Conservation (phyloP, 2,797 vertebrate genomes). For the Aplochiton taeniatus region DNA sequence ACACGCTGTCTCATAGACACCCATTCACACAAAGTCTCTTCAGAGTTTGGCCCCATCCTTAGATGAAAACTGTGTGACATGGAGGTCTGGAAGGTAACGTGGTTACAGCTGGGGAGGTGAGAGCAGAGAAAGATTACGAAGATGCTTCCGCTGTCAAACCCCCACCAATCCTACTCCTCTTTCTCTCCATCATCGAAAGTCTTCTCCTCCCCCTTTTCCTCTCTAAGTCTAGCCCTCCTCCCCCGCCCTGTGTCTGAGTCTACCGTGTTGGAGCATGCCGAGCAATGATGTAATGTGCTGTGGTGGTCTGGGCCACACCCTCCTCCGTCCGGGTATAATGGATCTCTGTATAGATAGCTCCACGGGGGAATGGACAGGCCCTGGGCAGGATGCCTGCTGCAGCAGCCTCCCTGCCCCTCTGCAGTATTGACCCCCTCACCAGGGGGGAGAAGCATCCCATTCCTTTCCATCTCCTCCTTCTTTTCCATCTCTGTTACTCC, state of each 20-base stretch:
- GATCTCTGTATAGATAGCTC: not conserved
- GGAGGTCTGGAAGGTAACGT: conserved; percentile 16
- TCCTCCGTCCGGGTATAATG: not conserved
- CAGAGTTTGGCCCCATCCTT: not conserved
- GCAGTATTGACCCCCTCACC: conserved; percentile 54
- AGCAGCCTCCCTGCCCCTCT: conserved; percentile 30
- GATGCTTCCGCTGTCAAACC: not conserved
- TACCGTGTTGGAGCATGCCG: not conserved
- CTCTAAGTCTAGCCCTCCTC: not conserved
- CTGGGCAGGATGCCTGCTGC: not conserved
- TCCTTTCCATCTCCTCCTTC: not conserved
- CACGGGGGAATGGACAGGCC: not conserved
- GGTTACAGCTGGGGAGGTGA: not conserved
- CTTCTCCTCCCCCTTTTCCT: not conserved
- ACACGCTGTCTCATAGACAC: conserved; percentile 8
- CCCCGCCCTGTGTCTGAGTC: not conserved
- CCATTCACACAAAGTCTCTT: not conserved
- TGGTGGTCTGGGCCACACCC: not conserved
- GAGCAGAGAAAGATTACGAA: not conserved
- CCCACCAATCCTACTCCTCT: not conserved
- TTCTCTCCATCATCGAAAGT: not conserved
- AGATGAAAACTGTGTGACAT: not conserved
- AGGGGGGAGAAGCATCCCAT: conserved; percentile 22
- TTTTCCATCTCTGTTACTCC: not conserved
- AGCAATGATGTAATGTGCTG: conserved; percentile 16